phyloP scores from a whole-genome alignment of 2,113 vertebrate genomes.

The Gobiocypris rarus region DNA sequence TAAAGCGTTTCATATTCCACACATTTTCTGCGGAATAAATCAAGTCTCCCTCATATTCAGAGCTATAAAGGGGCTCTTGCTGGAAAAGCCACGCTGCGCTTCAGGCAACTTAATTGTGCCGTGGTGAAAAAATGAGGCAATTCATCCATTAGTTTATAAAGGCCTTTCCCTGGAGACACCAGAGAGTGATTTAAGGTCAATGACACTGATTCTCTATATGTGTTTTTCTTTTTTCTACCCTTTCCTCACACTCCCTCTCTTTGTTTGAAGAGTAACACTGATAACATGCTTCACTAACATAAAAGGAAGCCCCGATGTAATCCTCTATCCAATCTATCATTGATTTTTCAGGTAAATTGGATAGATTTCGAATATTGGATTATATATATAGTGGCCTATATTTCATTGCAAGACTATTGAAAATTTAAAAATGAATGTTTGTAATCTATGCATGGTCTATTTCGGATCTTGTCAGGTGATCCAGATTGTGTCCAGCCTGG shows the following conservation, averaged over 20 bases:
- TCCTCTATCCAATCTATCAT: neutral
- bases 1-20: slow-evolving; percentile 53
- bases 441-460: neutral
- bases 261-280: slow-evolving; percentile 31
- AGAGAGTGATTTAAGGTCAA: slow-evolving; percentile 53
- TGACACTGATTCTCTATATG: slow-evolving; percentile 44
- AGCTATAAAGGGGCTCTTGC: slow-evolving; percentile 43
- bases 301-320: neutral
- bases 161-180: slow-evolving; percentile 49
- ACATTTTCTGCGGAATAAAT: slow-evolving; percentile 57
- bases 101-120: slow-evolving; percentile 56
- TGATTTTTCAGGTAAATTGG: slow-evolving; percentile 24
- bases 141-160: slow-evolving; percentile 59
- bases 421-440: slow-evolving; percentile 22
- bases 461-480: slow-evolving; percentile 3
- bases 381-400: slow-evolving; percentile 19
- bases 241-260: slow-evolving; percentile 10
- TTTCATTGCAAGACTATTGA: slow-evolving; percentile 26
- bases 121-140: slow-evolving; percentile 52
- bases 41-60: slow-evolving; percentile 43
- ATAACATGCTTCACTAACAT: neutral
- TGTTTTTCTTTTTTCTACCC: slow-evolving; percentile 16
- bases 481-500: neutral
- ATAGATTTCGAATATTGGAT: slow-evolving; percentile 29
- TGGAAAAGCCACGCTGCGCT: slow-evolving; percentile 51